Conservation (phyloP, 2,888 invertebrate genomes). For the Eilema sororculum region DNA sequence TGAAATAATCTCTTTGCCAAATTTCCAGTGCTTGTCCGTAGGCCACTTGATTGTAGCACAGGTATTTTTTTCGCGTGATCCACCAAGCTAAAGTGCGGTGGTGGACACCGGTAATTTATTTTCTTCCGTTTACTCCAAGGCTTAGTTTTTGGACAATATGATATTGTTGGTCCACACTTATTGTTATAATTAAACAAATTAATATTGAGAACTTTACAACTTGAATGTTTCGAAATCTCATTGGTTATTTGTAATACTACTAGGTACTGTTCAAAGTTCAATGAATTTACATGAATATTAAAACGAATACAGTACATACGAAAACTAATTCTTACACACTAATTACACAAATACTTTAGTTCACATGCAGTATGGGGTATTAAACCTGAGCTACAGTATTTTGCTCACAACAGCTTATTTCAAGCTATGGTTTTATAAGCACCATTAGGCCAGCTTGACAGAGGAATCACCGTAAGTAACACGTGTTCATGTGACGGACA, state of each 20-base stretch:
- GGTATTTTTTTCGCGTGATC: too few species aligned
- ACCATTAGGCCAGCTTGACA: not conserved
- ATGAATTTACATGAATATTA: not conserved
- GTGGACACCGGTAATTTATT: too few species aligned
- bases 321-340: slow-evolving; percentile 2
- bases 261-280: slow-evolving; percentile 6
- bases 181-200: slow-evolving; percentile 6
- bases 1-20: too few species aligned
- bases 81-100: too few species aligned
- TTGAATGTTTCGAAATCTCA: not conserved
- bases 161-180: not conserved
- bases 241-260: slow-evolving; percentile 11
- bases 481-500: too few species aligned
- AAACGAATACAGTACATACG: not conserved
- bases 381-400: not conserved
- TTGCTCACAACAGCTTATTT: not conserved
- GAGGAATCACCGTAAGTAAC: not conserved
- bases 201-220: not conserved
- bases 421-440: too few species aligned
- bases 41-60: too few species aligned
- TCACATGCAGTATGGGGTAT: not conserved
- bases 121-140: too few species aligned
- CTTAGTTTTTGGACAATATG: not conserved
- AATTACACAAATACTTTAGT: slow-evolving; percentile 5
- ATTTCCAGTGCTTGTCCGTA: too few species aligned